Percentiles rank a stretch among this genome's conserved stretches.
These are phyloP conservation scores for Drosophila grimshawi DNA, from an alignment of 1,140 invertebrate species.

Conservation along the genomic window DNA sequence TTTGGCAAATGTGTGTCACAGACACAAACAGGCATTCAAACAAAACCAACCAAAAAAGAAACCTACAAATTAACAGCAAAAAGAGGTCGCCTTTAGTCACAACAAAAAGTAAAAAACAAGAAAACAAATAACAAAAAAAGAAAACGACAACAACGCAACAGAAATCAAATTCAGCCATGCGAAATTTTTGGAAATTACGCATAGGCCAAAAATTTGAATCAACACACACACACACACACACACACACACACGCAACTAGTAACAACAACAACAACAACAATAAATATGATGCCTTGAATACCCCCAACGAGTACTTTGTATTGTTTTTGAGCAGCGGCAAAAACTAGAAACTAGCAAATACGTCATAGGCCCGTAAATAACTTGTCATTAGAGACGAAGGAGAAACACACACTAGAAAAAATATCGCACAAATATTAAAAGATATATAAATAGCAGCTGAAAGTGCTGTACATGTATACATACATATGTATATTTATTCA, in stretches of 20 bases:
- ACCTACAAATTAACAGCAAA: conserved; percentile 71
- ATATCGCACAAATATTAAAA: conserved; percentile 22
- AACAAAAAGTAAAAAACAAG: neutral
- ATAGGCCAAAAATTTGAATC: conserved; percentile 52
- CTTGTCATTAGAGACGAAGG: neutral
- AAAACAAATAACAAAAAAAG: conserved; percentile 9
- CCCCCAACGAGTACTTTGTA: conserved; percentile 50
- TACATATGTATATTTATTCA: too few relatives aligned
- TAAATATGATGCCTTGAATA: conserved; percentile 3
- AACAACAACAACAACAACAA: conserved; percentile 22
- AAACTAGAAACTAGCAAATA: conserved; percentile 42
- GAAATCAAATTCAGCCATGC: conserved; percentile 38
- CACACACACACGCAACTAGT: conserved; percentile 27
- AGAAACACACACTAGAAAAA: neutral
- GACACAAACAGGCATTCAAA: conserved; percentile 24
- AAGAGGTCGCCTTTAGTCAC: conserved; percentile 37
- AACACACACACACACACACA: conserved; percentile 18
- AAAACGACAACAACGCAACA: conserved; percentile 38
- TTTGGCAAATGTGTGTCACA: conserved; percentile 70
- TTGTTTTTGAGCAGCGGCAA: conserved; percentile 29
- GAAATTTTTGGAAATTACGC: conserved; percentile 59
- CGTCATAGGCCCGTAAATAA: conserved; percentile 58
- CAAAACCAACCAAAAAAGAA: conserved; percentile 44
- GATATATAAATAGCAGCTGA: conserved; percentile 42
- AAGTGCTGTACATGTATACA: conserved; percentile 10